Conservation (phyloP, 2,888 invertebrate species). For the Pristionchus arcanus region DNA sequence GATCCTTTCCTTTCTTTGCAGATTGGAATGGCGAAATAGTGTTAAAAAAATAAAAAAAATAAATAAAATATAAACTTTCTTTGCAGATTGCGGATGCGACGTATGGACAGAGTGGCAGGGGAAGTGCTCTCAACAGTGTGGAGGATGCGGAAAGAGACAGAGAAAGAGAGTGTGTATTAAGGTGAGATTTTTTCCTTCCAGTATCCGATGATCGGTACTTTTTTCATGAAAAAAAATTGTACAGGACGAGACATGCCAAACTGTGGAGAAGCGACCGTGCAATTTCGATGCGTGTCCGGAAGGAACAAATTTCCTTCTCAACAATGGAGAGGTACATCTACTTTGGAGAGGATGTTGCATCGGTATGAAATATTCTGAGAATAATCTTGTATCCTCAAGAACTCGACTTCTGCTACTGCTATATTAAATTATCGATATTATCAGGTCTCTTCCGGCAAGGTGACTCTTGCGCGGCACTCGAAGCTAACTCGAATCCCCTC, state of each 20-base stretch:
- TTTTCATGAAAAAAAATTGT: not conserved
- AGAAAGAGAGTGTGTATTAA: conserved; percentile 71
- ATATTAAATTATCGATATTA: not conserved
- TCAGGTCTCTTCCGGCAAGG: conserved; percentile 61
- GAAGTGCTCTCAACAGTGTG: conserved; percentile 76
- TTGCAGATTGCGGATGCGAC: conserved; percentile 73
- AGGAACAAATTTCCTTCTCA: conserved; percentile 77
- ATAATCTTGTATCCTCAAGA: too few relatives aligned
- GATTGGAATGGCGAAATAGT: too few relatives aligned
- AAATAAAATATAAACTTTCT: too few relatives aligned
- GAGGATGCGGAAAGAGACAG: conserved; percentile 75
- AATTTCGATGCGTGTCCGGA: conserved; percentile 76
- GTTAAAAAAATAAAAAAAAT: too few relatives aligned
- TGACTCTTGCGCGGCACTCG: conserved; percentile 68
- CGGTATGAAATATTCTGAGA: conserved; percentile 61
- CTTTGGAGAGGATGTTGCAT: conserved; percentile 78
- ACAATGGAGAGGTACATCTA: conserved; percentile 77
- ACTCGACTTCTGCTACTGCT: too few relatives aligned
- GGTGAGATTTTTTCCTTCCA: not conserved
- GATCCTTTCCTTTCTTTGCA: too few relatives aligned
- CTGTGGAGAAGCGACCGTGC: conserved; percentile 75
- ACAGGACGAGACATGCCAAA: conserved; percentile 62
- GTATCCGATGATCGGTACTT: too few relatives aligned
- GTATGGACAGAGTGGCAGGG: conserved; percentile 76
- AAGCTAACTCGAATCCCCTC: conserved; percentile 71